A percentile compares a stretch with the other conserved stretches of the same genome.
These are phyloP conservation scores for Aix galericulata DNA, from an alignment of 2,113 vertebrate genomes.

Conservation along the genomic window DNA sequence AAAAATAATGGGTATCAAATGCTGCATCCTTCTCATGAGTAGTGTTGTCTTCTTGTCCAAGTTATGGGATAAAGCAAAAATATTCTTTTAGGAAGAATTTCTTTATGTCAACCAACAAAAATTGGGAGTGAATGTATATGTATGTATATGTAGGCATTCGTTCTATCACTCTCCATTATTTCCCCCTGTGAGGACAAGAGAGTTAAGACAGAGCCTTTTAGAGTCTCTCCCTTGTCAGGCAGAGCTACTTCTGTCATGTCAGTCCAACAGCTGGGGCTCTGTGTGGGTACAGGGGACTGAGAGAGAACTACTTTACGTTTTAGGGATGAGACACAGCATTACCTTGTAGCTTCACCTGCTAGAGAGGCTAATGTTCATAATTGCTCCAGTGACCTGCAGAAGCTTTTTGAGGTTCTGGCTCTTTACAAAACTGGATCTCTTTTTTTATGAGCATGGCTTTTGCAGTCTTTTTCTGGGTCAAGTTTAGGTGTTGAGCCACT, in stretches of 20 bases:
- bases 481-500: not conserved
- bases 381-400: not conserved
- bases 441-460: not conserved
- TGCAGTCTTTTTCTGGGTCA: not conserved
- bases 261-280: not conserved
- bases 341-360: not conserved
- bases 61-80: not conserved
- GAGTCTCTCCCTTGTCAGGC: not conserved
- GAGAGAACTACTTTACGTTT: not conserved
- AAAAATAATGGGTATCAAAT: not conserved
- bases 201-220: not conserved
- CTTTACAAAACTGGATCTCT: not conserved
- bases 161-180: not conserved
- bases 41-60: not conserved
- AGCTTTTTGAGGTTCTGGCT: not conserved
- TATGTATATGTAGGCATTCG: fast-evolving
- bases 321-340: not conserved
- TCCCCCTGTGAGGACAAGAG: not conserved
- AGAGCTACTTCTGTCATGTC: not conserved
- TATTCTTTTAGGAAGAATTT: not conserved
- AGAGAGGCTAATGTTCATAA: fast-evolving
- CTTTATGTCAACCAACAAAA: not conserved
- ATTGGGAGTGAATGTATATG: not conserved
- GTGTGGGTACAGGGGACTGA: not conserved
- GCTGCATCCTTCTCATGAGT: not conserved